Evolutionary conservation across 1,140 invertebrate genomes (phyloP), one percentile per base, ranked within the genome.

Genomic region (Brachionus manjavacas): DNA sequence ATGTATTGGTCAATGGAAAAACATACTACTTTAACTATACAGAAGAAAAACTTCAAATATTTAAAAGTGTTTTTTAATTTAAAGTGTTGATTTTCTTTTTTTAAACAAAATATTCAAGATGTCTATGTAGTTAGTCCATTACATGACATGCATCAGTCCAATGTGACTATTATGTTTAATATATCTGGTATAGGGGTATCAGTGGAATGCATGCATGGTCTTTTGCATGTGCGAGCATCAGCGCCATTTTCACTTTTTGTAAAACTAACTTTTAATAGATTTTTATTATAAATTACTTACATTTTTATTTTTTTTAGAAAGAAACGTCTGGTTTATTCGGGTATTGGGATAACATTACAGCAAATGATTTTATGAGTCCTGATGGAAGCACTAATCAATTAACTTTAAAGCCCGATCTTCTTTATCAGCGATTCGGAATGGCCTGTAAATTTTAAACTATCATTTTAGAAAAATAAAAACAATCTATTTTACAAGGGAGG

Each of bases 151-250:
- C 52, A 84, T 55, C 66, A 70, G 8, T 70, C 60, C 4, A 84
- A 84, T 74, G 14, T 84, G 23, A 84, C 81, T 11, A 84, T 84
- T n/a, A 84, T 84, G 66, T 70, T 84, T 31, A 84, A 84, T 84
- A 28, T 35, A 23, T 84, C 81, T 25, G 60, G 66, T 4, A 60
- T 84, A 41, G 81, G 81, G 9, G 81, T 84, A 16, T 52, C 25
- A 8, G 81, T 84, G 2, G 81, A 68, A 70, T 84, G 81, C 31
- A 70, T 70, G 81, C 43, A 70, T 74, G 81, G 81, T 14, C n/a
- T 84, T 1, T n/a, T 84, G 14, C 64, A 84, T 74, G 60, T 84
- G 7, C 64, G 39, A 43, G 66, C 66, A 16, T 84, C 81, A 9
- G 81, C 81, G 6, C 81, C 81, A 12, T 72, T 72, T 16, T 41